phyloP scores from a whole-genome alignment of 2,888 invertebrate species.

The Meghimatium bilineatum region DNA sequence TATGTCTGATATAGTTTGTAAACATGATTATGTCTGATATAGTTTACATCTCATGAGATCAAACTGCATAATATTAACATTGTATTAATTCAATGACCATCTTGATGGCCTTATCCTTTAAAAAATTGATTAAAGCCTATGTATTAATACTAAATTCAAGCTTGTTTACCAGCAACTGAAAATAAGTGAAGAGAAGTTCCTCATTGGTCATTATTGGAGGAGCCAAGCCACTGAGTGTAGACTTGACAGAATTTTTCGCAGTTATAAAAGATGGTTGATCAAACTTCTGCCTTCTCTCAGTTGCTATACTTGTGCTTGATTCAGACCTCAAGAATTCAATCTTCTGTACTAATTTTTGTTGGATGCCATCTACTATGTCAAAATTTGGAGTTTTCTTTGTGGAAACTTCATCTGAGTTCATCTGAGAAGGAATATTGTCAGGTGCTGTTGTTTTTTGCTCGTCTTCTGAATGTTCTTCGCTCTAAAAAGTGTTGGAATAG shows the following conservation, averaged over 20 bases:
- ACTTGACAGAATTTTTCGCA: not conserved
- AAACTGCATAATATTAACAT: too few relatives aligned
- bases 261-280: not conserved
- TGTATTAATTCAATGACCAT: too few relatives aligned
- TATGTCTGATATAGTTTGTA: too few relatives aligned
- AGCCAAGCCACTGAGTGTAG: not conserved
- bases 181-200: constrained; percentile 77
- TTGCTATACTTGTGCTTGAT: not conserved
- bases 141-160: not conserved
- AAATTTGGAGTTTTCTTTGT: not conserved
- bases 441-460: not conserved
- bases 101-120: too few relatives aligned
- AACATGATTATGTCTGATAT: too few relatives aligned
- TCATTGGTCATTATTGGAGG: constrained; percentile 69
- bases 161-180: constrained; percentile 76
- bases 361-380: not conserved
- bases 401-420: not conserved
- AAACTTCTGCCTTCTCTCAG: not conserved
- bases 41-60: too few relatives aligned
- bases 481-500: not conserved
- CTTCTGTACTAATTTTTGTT: not conserved
- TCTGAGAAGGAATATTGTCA: not conserved
- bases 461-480: not conserved
- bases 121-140: too few relatives aligned
- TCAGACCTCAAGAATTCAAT: not conserved